phyloP scores from a whole-genome alignment of 2,797 vertebrate species.

The Microcaecilia unicolor region DNA sequence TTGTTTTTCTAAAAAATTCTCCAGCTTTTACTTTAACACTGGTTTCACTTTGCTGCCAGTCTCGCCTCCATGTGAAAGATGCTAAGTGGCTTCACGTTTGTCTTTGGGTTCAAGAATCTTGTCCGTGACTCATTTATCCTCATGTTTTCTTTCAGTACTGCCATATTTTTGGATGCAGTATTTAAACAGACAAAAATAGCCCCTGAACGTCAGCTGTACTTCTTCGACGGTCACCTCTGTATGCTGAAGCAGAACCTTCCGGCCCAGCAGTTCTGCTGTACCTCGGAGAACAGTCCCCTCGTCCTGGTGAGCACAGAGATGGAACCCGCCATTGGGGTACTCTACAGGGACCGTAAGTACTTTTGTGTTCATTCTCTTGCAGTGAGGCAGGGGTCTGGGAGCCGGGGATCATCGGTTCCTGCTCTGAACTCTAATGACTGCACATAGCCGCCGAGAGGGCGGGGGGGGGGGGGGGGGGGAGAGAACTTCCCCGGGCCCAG shows the following conservation, averaged over 20 bases:
- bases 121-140: rapidly evolving
- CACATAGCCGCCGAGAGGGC: no score
- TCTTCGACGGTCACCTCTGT: constrained; percentile 75
- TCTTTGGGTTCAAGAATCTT: no score
- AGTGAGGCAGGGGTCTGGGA: no score
- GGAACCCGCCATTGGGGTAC: constrained; percentile 44
- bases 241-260: constrained; percentile 67
- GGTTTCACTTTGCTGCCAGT: no score
- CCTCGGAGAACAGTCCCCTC: constrained; percentile 61
- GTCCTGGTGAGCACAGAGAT: constrained; percentile 54
- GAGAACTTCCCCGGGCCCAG: no score
- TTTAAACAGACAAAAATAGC: constrained; percentile 65
- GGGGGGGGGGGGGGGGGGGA: no score
- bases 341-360: constrained; percentile 79
- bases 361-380: background rate
- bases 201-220: constrained; percentile 66
- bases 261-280: constrained; percentile 65
- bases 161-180: constrained; percentile 75
- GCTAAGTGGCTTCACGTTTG: background rate
- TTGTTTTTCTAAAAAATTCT: no score
- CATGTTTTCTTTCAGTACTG: constrained; percentile 44
- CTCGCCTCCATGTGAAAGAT: rapidly evolving
- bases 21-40: no score
- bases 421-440: no score
- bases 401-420: no score